Base-by-base conservation (phyloP, 1,140 invertebrate species). In the Drosophila auraria region DNA sequence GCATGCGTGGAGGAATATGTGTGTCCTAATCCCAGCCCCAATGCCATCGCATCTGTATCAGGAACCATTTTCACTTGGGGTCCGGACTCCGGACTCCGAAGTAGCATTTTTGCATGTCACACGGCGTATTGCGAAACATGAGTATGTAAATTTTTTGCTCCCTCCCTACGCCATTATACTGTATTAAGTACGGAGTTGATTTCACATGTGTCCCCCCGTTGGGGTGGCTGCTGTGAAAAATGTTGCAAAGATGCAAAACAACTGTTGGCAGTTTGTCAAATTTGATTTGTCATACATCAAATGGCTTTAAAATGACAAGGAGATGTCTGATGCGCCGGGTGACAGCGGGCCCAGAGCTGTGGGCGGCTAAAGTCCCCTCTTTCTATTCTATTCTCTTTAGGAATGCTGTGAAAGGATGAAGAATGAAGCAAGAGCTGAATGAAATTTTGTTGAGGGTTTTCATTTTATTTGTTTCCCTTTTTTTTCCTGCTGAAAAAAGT, bases 251-350 rank as follows among this genome's bases (percentile, higher is more conserved):
- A 89, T 89, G 84, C 84, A 89, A 89, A 89, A 89, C 81, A 89
- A 89, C 84, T 82, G 84, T 83, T 89, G 84, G 84, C 84, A 89
- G 84, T 89, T 89, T 89, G 84, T 89, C 84, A 89, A 89, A 89
- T 89, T 89, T 89, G 84, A 89, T 89, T 89, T 89, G 84, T 89
- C 84, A 89, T 89, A 89, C 84, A 89, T 89, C 84, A 89, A 89
- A 89, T 89, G 78, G 70, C 78, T 89, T 89, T 82, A 87, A 87
- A 87, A 81, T 87, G 84, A 83, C 84, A 87, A 73, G 60, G 76
- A 77, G 71, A 62, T 69, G 73, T 70, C 73, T 72, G 58, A 74
- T 76, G 63, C 45, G 45, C 51, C 53, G 57, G 47, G 50, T 56
- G 76, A 68, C 71, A 83, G 60, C 44, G 56, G 51, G 58, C 20